Base-by-base conservation (phyloP, 2,888 invertebrate genomes). In the Apamea crenata region DNA sequence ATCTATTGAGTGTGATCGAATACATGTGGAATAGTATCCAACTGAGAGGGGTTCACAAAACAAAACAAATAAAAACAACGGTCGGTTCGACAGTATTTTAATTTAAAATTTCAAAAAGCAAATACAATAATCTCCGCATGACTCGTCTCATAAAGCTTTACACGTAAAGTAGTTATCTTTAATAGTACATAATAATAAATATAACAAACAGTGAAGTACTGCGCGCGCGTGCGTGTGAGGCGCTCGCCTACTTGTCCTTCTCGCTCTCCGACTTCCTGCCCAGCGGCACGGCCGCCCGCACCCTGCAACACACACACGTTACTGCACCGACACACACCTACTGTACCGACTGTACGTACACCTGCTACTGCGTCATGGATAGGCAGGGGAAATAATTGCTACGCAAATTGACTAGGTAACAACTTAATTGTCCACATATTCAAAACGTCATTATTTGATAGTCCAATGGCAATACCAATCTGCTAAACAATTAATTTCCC, bases 201-300 rank as follows among this genome's bases (percentile, higher is more conserved):
- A 95, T 96, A 96, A 96, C 96, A 96, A 96, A 95, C 94, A 94
- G 95, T 93, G 95, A 94, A 94, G 95, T 94, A 93, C 93, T 92
- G 93, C 89, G 93, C 94, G 94, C 93, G 90, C 88, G 86, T 86
- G 82, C 93, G 92, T 71, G 81, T 91, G 92, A 69, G 94, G 93
- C 78, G 93, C 92, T 79, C 71, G 90, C 95, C 97, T 98, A 98
- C 97, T 98, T 98, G 97, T 98, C 98, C 97, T 99, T 99, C 94
- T 98, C 98, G 93, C 98, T 98, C 94, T 99, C 98, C 89, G 97
- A 94, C 97, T 98, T 99, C 97, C 98, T 98, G 95, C 99, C 99
- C 95, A 99, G 98, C 87, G 99, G 99, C 95, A 99, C 98, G 91
- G 98, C 98, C 91, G 98, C 98, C 95, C 98, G 98, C 92, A 99